phyloP scores from a whole-genome alignment of 2,797 vertebrate species.

The Anas flavirostris region DNA sequence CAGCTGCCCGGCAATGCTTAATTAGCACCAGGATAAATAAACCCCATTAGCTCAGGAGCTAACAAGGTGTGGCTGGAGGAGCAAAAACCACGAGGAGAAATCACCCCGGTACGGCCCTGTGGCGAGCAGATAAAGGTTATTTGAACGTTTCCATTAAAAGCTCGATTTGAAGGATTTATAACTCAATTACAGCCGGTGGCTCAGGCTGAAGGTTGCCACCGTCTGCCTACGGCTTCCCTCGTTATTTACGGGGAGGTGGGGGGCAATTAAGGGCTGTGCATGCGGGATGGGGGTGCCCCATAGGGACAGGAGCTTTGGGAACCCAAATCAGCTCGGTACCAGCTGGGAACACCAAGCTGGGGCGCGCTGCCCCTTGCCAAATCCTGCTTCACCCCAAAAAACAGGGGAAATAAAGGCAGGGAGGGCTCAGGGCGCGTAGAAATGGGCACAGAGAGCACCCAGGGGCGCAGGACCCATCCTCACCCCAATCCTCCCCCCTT shows the following conservation, averaged over 20 bases:
- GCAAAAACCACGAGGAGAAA: slow-evolving; percentile 35
- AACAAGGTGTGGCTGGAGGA: slow-evolving; percentile 53
- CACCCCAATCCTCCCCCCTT: background rate
- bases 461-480: background rate
- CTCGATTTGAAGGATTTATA: slow-evolving; percentile 72
- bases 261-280: background rate
- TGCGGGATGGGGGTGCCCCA: background rate
- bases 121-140: slow-evolving; percentile 62
- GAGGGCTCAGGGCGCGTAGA: background rate
- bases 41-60: slow-evolving; percentile 1
- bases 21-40: slow-evolving; percentile 41
- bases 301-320: too few relatives aligned
- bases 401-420: background rate
- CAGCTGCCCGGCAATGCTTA: background rate
- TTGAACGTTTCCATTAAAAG: slow-evolving; percentile 70
- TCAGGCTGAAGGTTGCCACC: slow-evolving; percentile 1
- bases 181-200: slow-evolving; percentile 38
- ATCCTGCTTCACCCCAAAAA: background rate
- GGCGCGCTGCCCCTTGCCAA: background rate
- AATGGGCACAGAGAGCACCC: background rate
- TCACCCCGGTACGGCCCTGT: background rate
- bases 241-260: background rate
- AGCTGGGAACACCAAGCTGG: background rate
- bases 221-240: background rate
- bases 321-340: background rate